A percentile compares a stretch with the other conserved stretches of the same genome.
Conservation (phyloP, 1,140 invertebrate genomes). For the Pissodes strobi region DNA sequence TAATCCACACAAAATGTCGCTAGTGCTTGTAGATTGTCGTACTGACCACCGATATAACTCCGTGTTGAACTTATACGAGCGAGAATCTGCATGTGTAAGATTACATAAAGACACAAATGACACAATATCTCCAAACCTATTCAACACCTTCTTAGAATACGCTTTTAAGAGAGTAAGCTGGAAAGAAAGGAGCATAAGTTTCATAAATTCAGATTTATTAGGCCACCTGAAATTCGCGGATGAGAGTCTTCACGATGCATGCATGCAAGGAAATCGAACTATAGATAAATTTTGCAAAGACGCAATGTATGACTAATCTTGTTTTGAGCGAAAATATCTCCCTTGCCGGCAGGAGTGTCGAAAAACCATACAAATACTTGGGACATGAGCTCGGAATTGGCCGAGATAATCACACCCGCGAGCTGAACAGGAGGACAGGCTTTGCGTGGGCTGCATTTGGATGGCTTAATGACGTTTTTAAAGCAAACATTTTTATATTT, state of each 20-base stretch:
- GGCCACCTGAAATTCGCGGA: neutral
- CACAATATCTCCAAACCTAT: neutral
- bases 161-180: neutral
- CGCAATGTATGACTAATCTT: neutral
- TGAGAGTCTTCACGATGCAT: neutral
- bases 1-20: no score
- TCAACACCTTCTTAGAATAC: neutral
- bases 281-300: neutral
- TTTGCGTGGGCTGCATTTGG: no score
- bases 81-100: neutral
- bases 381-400: no score
- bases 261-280: neutral
- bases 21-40: no score
- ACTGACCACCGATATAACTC: no score
- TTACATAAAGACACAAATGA: neutral
- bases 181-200: neutral
- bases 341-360: neutral
- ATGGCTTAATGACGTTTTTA: neutral
- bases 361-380: no score
- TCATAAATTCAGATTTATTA: neutral
- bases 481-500: neutral
- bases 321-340: neutral
- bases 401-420: no score
- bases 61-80: neutral
- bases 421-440: neutral